Base-by-base conservation (phyloP, 2,113 vertebrate genomes). In the Leucopsar rothschildi region DNA sequence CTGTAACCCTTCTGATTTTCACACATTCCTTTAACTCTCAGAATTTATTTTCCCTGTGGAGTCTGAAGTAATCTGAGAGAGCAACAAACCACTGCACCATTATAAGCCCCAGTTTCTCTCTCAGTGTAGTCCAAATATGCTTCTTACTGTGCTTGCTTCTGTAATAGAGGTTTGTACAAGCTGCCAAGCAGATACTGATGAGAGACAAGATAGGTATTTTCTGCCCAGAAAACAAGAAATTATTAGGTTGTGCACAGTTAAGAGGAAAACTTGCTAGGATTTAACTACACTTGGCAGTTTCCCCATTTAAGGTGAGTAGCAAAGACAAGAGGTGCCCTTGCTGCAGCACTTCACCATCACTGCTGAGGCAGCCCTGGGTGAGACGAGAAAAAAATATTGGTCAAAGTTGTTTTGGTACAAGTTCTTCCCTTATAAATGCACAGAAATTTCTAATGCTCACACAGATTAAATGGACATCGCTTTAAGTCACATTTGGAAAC, bases 61-160 rank as follows among this genome's bases (percentile, higher is more conserved):
- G 78, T 89, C 80, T 89, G 84, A 92, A 97, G 94, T 86, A 96
- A 94, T 93, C 72, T 75, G 91, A 96, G 94, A 95, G 86, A 79
- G 78, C 53, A 93, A 82, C 69, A 71, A 93, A 64, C 69, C 83
- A 28, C 60, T 89, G 57, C 83, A 86, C 61, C 60, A 28, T 85
- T 91, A 84, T 65, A 85, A 91, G 72, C 65, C 86, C 69, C 81
- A 61, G 73, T 68, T 96, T 88, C 73, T 95, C 88, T 71, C 69
- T 92, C 77, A 84, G 61, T 5, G 0, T 15, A 40, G 57, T 49
- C 65, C 69, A 75, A 92, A 84, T 40, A 40, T 15, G 15, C 53
- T 91, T 73, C 83, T 90, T 60, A 84, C 7, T 82, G 57, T 72
- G 83, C 94, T 90, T 11, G 5, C 45, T 79, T 78, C 83, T 64